phyloP scores from a whole-genome alignment of 2,888 invertebrate species.

The Sussaba pulchella region DNA sequence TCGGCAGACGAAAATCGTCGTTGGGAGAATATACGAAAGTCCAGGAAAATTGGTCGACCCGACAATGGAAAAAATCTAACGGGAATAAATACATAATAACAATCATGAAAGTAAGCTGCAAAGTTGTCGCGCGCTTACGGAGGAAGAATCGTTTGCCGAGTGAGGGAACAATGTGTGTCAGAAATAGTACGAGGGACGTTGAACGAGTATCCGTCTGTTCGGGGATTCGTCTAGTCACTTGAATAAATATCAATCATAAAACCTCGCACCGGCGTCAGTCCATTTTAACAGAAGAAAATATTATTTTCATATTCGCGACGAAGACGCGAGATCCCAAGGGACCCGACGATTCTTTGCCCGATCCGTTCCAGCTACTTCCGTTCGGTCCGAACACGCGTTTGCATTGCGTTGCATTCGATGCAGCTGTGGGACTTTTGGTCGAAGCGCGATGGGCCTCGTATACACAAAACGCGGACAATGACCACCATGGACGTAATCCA shows the following conservation, averaged over 20 bases:
- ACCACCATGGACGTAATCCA: constrained; percentile 77
- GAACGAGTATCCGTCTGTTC: constrained; percentile 65
- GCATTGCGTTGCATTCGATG: constrained; percentile 29
- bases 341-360: background rate
- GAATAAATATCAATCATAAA: constrained; percentile 83
- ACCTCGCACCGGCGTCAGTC: constrained; percentile 40
- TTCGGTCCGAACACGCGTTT: constrained; percentile 9
- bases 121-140: constrained; percentile 8
- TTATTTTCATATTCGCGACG: constrained; percentile 82
- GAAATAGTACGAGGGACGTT: constrained; percentile 58
- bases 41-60: constrained; percentile 10
- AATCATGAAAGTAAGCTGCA: constrained; percentile 28
- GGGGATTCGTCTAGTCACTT: constrained; percentile 75
- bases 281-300: constrained; percentile 75
- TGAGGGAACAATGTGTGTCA: constrained; percentile 46
- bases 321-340: background rate
- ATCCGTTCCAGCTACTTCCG: constrained; percentile 30
- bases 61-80: constrained; percentile 47
- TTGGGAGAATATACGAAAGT: constrained; percentile 39
- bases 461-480: constrained; percentile 62
- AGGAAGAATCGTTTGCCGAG: constrained; percentile 16
- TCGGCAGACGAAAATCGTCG: constrained; percentile 31
- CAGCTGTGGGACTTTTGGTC: constrained; percentile 65
- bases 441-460: constrained; percentile 40
- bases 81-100: constrained; percentile 33